Base-by-base conservation (phyloP, 2,797 vertebrate genomes). In the Lagocephalus sceleratus region DNA sequence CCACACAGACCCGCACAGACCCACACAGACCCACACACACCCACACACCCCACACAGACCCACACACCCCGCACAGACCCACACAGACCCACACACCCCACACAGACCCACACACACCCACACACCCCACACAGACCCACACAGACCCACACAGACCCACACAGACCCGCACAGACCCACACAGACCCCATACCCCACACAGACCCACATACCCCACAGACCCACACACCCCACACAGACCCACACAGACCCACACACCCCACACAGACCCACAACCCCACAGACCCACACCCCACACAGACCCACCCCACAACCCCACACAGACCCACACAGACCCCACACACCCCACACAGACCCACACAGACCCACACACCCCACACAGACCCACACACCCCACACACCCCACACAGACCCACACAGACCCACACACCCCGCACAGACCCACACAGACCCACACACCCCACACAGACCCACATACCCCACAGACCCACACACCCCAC, bases 231-330 rank as follows among this genome's bases (percentile, higher is more conserved):
- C n/a, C n/a, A n/a, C n/a, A n/a, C n/a, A n/a, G n/a, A n/a, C n/a
- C n/a, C n/a, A n/a, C n/a, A n/a, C n/a, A n/a, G n/a, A n/a, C n/a
- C n/a, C n/a, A n/a, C n/a, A n/a, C n/a, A n/a, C n/a, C 2, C 83
- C 73, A 86, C 82, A 84, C 64, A 77, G 52, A 42, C 65, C 56
- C 77, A 75, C 53, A 85, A 26, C 32, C 32, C 6, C 32, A 35
- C 32, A 35, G 32, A n/a, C n/a, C n/a, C n/a, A n/a, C n/a, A n/a
- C n/a, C n/a, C 46, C 32, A 1, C 2, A n/a, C 22, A 5, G 19
- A 26, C 43, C 49, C 7, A 19, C n/a, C 20, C 5, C 12, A 0
- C 12, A 10, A 39, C 42, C 20, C 20, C 22, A 17, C 9, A 15
- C 14, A 45, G n/a, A 15, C 23, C 29, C 29, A 2, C 1, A 9